Evolutionary conservation across 2,888 invertebrate species (phyloP), one percentile per base, ranked within the genome.

Genomic region (Drosophila monieri): DNA sequence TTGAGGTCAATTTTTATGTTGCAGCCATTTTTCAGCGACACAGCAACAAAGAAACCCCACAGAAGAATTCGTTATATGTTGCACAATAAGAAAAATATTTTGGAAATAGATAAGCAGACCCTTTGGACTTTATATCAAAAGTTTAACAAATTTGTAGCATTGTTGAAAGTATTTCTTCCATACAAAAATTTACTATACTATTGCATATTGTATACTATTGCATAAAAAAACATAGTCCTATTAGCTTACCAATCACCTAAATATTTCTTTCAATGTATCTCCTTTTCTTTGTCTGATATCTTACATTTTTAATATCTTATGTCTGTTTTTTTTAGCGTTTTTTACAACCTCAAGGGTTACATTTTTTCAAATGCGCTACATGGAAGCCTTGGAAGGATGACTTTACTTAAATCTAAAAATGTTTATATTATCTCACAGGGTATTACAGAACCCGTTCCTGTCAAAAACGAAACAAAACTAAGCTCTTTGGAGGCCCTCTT

Each of bases 1-100:
- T 80, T 85, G 81, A 77, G 89, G 88, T 89, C 87, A 86, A 86
- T 85, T 85, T 89, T 89, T 88, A 76, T 88, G 88, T 89, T 77
- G 87, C 77, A 88, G 87, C 71, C 78, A 83, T 87, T 88, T 81
- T 87, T 88, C 72, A 77, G 53, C 56, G 61, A 55, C 64, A 75
- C 71, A 67, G 74, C 44, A 66, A 73, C 44, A 52, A 49, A 53
- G 25, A 69, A 69, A 62, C n/a, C 21, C 66, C 51, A 62, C 52
- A 67, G 55, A 64, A 71, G 64, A 70, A 58, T 9, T 27, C 27
- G 9, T 27, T 27, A 73, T 72, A 68, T 41, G 10, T 21, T 14
- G 15, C 46, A 60, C 56, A 9, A 49, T 2, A 6, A 39, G 9
- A 18, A 56, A 32, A n/a, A n/a, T 8, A 18, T 32, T 32, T 41